phyloP scores from a whole-genome alignment of 1,140 invertebrate species.

The Eumaeus atala region DNA sequence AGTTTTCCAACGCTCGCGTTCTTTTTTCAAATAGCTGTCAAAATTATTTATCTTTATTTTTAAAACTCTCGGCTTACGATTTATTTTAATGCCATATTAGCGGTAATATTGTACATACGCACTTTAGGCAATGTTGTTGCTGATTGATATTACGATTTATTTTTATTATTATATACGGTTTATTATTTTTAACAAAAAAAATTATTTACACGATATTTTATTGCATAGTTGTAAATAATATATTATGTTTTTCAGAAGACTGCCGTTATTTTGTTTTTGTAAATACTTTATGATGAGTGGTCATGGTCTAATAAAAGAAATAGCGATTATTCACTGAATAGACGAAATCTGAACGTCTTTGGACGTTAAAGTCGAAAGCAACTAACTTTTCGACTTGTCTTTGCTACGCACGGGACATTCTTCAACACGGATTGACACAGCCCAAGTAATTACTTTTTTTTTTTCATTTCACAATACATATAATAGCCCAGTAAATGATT shows the following conservation, averaged over 20 bases:
- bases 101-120: conserved; percentile 52
- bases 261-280: conserved; percentile 60
- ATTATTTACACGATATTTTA: conserved; percentile 59
- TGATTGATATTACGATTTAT: conserved; percentile 46
- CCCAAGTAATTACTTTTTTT: conserved; percentile 54
- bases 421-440: conserved; percentile 56
- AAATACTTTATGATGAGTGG: conserved; percentile 43
- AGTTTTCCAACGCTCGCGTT: conserved; percentile 58
- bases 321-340: conserved; percentile 64
- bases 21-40: conserved; percentile 38
- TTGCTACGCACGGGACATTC: conserved; percentile 53
- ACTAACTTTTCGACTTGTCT: conserved; percentile 2
- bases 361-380: conserved; percentile 24
- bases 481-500: conserved; percentile 62
- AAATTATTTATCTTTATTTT: conserved; percentile 47
- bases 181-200: conserved; percentile 52
- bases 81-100: conserved; percentile 69
- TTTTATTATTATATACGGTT: conserved; percentile 40
- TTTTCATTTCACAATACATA: conserved; percentile 42
- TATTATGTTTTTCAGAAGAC: conserved; percentile 60
- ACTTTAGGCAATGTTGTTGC: conserved; percentile 50
- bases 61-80: conserved; percentile 47
- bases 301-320: conserved; percentile 38
- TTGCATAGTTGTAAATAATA: conserved; percentile 62
- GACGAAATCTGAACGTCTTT: conserved; percentile 33